phyloP scores from a whole-genome alignment of 2,797 vertebrate species.

The Myotis daubentonii region DNA sequence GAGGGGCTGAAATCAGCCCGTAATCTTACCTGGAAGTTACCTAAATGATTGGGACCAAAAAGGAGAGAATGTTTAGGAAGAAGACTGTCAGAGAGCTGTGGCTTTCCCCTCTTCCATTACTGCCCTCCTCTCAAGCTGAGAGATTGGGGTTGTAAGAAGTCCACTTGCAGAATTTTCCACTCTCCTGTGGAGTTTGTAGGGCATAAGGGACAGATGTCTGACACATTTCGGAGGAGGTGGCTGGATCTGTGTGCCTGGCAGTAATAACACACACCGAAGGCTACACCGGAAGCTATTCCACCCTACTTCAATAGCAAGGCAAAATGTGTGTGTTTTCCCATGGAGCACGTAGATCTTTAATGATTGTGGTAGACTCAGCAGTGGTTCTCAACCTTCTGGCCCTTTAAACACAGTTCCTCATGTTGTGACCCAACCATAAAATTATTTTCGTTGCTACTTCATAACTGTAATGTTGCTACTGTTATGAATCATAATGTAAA shows the following conservation, averaged over 20 bases:
- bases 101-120: background rate
- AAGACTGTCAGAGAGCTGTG: fast-evolving
- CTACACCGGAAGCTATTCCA: background rate
- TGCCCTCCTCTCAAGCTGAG: background rate
- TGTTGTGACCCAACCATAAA: no score
- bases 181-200: background rate
- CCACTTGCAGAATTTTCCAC: background rate
- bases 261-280: background rate
- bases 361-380: background rate
- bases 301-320: background rate
- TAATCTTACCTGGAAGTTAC: background rate
- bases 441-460: no score
- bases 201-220: background rate
- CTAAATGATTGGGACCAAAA: background rate
- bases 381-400: no score
- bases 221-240: background rate
- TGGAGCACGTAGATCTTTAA: fast-evolving
- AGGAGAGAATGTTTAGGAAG: background rate
- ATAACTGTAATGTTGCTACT: no score
- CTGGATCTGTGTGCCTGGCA: background rate
- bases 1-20: background rate
- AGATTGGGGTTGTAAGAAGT: background rate
- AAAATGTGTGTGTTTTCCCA: background rate
- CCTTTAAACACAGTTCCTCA: no score
- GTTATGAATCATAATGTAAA: no score